phyloP scores from a whole-genome alignment of 2,113 vertebrate species.

The Trichechus manatus region DNA sequence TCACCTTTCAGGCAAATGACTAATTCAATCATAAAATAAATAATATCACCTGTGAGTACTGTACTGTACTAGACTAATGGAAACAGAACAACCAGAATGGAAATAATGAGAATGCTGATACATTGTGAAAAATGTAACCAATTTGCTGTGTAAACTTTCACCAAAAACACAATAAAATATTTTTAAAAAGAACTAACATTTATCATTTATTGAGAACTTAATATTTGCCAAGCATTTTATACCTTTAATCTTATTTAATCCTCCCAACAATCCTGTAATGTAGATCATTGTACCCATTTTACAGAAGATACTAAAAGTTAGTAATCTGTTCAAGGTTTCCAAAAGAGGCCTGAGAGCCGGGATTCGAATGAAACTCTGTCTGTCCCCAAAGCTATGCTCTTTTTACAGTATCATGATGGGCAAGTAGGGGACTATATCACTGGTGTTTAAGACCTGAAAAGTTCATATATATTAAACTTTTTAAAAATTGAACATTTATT shows the following conservation, averaged over 20 bases:
- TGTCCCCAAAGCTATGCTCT: not conserved
- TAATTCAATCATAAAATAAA: not conserved
- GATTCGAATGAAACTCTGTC: not conserved
- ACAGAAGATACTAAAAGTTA: not conserved
- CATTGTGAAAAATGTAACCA: not conserved
- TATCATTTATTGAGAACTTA: not conserved
- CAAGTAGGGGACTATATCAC: not conserved
- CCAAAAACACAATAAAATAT: not conserved
- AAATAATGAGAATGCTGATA: not conserved
- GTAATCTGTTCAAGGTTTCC: not conserved
- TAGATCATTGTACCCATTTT: not conserved
- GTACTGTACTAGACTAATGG: not conserved
- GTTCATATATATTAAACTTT: not conserved
- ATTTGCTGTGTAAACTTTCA: not conserved
- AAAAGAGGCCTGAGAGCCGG: not conserved
- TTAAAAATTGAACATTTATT: not conserved
- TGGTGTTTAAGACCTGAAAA: not conserved
- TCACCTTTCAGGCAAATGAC: not conserved
- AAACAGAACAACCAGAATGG: not conserved
- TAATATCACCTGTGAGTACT: not conserved
- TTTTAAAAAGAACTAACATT: not conserved
- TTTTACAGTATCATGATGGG: not conserved
- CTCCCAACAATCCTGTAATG: not conserved
- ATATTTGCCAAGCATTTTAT: not conserved
- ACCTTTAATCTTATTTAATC: constrained; percentile 13